phyloP scores from a whole-genome alignment of 92 coral and sea anemone genomes.

The Palythoa caribaeorum region DNA sequence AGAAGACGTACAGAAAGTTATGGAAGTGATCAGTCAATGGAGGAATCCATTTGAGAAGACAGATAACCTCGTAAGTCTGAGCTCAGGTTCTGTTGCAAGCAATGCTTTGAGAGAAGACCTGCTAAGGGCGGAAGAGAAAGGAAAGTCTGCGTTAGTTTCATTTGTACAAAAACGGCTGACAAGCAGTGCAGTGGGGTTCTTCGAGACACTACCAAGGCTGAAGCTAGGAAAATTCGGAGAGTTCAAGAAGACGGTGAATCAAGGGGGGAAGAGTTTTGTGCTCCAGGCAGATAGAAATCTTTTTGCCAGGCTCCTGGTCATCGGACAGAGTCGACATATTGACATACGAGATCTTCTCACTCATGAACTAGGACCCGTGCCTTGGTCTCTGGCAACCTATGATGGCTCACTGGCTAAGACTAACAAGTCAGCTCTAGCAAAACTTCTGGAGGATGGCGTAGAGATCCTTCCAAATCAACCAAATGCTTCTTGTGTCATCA shows the following conservation, averaged over 20 bases:
- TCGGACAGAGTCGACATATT: constrained; percentile 70
- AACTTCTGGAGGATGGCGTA: constrained; percentile 68
- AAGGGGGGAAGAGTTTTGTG: constrained; percentile 46
- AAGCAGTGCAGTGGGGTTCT: constrained; percentile 57
- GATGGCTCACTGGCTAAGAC: constrained; percentile 71
- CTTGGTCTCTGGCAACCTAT: constrained; percentile 72
- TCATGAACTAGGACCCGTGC: constrained; percentile 74
- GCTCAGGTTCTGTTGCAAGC: constrained; percentile 69
- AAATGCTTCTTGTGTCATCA: constrained; percentile 61
- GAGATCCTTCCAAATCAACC: constrained; percentile 57
- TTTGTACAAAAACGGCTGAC: constrained; percentile 55
- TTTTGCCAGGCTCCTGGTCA: constrained; percentile 67
- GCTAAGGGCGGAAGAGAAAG: constrained; percentile 61
- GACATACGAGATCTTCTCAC: constrained; percentile 62
- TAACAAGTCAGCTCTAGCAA: constrained; percentile 65
- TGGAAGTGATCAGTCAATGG: constrained; percentile 66
- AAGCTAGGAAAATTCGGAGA: constrained; percentile 67
- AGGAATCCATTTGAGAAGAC: constrained; percentile 62
- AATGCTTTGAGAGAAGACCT: constrained; percentile 50
- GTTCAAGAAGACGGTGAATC: not conserved
- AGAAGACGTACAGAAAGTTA: constrained; percentile 71
- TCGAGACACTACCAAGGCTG: constrained; percentile 69
- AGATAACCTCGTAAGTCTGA: constrained; percentile 62
- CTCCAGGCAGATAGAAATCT: constrained; percentile 65
- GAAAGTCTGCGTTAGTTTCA: constrained; percentile 34